Conservation (phyloP, 92 coral and sea anemone species). For the Siderastrea radians region DNA sequence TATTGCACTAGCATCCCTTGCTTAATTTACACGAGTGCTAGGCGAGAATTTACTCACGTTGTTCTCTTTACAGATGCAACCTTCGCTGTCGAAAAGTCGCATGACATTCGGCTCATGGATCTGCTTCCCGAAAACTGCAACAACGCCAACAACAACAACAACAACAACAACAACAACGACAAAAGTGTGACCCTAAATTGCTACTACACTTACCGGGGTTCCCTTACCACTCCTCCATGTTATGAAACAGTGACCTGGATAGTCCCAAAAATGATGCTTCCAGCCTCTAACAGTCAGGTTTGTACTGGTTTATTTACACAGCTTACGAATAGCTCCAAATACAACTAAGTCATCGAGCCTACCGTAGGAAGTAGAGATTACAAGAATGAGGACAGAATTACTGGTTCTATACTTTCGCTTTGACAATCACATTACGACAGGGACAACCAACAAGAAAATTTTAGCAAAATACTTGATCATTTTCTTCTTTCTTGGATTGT, state of each 20-base stretch:
- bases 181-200: neutral
- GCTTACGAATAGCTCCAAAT: too few species aligned
- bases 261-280: neutral
- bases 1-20: too few species aligned
- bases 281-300: neutral
- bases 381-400: neutral
- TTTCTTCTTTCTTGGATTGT: too few species aligned
- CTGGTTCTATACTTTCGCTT: too few species aligned
- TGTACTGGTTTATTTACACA: neutral
- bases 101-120: neutral
- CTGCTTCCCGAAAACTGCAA: neutral
- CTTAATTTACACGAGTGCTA: too few species aligned
- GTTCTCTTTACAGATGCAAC: neutral
- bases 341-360: too few species aligned
- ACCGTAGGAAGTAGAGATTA: too few species aligned
- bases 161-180: neutral
- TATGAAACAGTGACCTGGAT: constrained; percentile 32
- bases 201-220: constrained; percentile 40
- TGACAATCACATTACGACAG: too few species aligned
- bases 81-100: neutral
- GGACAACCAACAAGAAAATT: too few species aligned
- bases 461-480: too few species aligned
- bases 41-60: too few species aligned
- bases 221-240: constrained; percentile 52
- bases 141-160: neutral